Percentiles rank a stretch among this genome's conserved stretches.
Evolutionary conservation across 2,113 vertebrate species (phyloP).

Genomic region (Mormyrus iriodes): DNA sequence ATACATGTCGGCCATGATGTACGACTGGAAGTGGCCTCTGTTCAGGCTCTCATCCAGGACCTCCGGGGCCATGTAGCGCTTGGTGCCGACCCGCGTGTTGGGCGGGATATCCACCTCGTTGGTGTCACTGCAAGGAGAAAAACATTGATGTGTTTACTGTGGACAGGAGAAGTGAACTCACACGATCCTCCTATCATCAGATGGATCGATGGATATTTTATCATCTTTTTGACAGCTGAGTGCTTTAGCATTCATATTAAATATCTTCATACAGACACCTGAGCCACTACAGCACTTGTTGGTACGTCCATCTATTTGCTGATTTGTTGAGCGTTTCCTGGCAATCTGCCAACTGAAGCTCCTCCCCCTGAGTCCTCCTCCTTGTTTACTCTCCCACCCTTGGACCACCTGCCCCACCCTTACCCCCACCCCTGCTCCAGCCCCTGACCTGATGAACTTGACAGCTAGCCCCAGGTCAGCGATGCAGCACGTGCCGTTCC

Average conservation of each 20-base stretch:
- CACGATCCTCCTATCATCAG: background rate
- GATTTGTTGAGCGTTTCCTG: background rate
- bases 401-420: background rate
- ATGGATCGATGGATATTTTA: background rate
- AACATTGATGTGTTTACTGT: background rate
- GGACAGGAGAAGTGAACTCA: background rate
- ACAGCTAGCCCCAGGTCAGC: conserved; percentile 92
- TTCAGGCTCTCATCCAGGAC: conserved; percentile 93
- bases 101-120: conserved; percentile 93
- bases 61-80: conserved; percentile 96
- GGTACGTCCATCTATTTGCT: background rate
- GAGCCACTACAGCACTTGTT: background rate
- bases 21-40: conserved; percentile 89
- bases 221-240: background rate
- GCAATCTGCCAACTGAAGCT: background rate
- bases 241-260: background rate
- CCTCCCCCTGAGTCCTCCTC: background rate
- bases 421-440: background rate
- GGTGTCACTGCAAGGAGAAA: conserved; percentile 69
- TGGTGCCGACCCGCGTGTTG: conserved; percentile 91
- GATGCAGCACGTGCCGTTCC: conserved; percentile 89
- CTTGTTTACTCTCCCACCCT: background rate
- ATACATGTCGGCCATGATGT: conserved; percentile 99
- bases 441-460: conserved; percentile 86
- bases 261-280: background rate